Conservation (phyloP, 2,888 invertebrate species). For the Sclerodermus sp. region DNA sequence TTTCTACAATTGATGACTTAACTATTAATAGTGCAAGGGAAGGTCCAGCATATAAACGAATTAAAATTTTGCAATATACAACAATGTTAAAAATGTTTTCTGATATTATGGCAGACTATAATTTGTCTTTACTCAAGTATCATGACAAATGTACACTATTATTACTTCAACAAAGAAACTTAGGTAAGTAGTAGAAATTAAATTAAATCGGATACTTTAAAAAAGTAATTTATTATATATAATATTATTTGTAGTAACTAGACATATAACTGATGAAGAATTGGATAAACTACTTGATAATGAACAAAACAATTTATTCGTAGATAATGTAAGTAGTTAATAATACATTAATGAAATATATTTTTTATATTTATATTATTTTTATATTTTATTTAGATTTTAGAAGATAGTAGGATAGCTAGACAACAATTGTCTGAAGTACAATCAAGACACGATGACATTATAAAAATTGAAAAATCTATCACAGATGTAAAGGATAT, state of each 20-base stretch:
- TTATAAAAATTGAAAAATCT: constrained; percentile 78
- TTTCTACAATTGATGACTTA: constrained; percentile 36
- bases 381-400: constrained; percentile 62
- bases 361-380: neutral
- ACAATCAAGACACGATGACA: constrained; percentile 79
- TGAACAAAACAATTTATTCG: constrained; percentile 57
- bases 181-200: constrained; percentile 56
- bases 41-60: constrained; percentile 52
- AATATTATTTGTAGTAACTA: constrained; percentile 38
- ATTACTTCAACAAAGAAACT: constrained; percentile 63
- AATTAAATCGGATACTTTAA: constrained; percentile 2
- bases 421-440: constrained; percentile 76
- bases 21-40: constrained; percentile 33
- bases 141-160: constrained; percentile 61
- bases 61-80: constrained; percentile 60
- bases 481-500: constrained; percentile 78
- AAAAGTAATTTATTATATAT: constrained; percentile 6
- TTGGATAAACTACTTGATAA: constrained; percentile 54
- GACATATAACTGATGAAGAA: constrained; percentile 52
- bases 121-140: constrained; percentile 60
- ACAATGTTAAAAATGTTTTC: constrained; percentile 59
- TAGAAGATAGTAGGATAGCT: constrained; percentile 78
- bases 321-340: constrained; percentile 59
- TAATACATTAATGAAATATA: neutral
- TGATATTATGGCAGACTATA: constrained; percentile 61